Evolutionary conservation across 2,113 vertebrate species (phyloP), one percentile per base, ranked within the genome.

Genomic region (Passer domesticus): DNA sequence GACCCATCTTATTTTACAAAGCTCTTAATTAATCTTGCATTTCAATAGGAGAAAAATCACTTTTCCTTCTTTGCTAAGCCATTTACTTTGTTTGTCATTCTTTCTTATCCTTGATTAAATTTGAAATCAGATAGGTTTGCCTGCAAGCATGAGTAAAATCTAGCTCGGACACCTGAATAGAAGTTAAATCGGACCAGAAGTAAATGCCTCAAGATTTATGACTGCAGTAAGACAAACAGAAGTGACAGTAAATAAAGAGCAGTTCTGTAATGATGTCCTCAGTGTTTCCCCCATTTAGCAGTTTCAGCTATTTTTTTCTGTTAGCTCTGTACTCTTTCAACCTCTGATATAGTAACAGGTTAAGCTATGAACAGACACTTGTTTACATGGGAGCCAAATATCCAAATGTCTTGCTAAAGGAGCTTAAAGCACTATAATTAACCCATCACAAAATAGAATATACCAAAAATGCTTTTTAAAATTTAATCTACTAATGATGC

Each of bases 11-110:
- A 79, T 80, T 94, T 76, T 49, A 79, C 59, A 87, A 92, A 66
- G 22, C 27, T 90, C 58, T 89, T 73, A 90, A 95, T 90, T 96
- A 93, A 81, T 95, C 31, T 83, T 96, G 31, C 28, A 75, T 68
- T 82, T 86, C 43, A 72, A 53, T 41, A 83, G 33, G 37, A 20
- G 19, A 69, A 81, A 83, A 60, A 39, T 31, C 20, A 6, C 19
- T 56, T 78, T 60, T 30, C 13, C 43, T 94, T 59, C 22, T 33
- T 82, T 72, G 39, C 59, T 86, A 68, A 92, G 23, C 15, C 28
- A 37, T 94, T 39, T 70, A 75, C 83, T 95, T 91, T 87, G 43
- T 73, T 94, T 69, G 13, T 75, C 56, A 89, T 85, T 91, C 58
- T 21, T 82, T 92, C 58, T 84, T 92, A 79, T 58, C 41, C 46